Conservation (phyloP, 2,797 vertebrate species). For the Anolis apletophallus region DNA sequence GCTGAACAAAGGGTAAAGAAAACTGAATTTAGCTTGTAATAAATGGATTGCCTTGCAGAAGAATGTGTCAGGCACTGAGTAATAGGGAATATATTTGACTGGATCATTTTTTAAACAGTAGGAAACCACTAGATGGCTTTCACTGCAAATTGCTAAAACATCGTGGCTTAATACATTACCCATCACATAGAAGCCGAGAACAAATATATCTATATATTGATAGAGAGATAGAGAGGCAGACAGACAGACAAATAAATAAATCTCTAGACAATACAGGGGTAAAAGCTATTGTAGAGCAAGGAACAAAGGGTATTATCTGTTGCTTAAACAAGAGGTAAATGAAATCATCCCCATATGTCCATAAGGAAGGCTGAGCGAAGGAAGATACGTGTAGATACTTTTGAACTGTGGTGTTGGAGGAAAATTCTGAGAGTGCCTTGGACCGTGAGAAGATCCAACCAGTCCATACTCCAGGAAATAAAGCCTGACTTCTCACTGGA, state of each 20-base stretch:
- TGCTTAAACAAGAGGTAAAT: neutral
- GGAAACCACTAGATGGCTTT: slow-evolving; percentile 39
- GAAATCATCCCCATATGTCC: neutral
- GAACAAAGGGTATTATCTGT: neutral
- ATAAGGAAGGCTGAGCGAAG: too few relatives aligned
- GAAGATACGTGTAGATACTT: too few relatives aligned
- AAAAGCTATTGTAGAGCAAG: neutral
- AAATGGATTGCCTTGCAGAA: neutral
- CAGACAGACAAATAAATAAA: neutral
- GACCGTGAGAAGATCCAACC: too few relatives aligned
- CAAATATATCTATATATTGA: slow-evolving; percentile 8
- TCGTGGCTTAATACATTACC: slow-evolving; percentile 21
- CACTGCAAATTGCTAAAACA: slow-evolving; percentile 16
- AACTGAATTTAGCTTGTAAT: neutral
- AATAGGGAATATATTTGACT: slow-evolving; percentile 8
- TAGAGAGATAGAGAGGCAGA: slow-evolving; percentile 4
- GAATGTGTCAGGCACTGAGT: slow-evolving; percentile 9
- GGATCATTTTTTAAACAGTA: slow-evolving; percentile 25
- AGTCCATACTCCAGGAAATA: too few relatives aligned
- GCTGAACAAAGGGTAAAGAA: slow-evolving; percentile 32
- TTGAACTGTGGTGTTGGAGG: too few relatives aligned
- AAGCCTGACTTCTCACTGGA: too few relatives aligned
- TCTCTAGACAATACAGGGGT: neutral
- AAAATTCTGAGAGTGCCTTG: too few relatives aligned
- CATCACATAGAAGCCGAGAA: neutral